Evolutionary conservation across 2,888 invertebrate species (phyloP), one percentile per base, ranked within the genome.

Genomic region (Philaethria dido): DNA sequence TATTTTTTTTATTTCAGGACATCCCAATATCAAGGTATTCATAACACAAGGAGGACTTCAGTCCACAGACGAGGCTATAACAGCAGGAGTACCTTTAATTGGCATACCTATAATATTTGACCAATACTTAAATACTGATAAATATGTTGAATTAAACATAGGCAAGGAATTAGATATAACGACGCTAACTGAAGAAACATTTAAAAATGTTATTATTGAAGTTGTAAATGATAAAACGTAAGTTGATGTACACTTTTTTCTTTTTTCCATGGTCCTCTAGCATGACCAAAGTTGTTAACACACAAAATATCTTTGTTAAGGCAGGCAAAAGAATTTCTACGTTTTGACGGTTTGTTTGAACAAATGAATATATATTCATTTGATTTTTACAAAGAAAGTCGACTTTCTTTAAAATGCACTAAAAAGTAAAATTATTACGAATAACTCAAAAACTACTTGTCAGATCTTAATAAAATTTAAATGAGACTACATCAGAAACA

Each of bases 41-140:
- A 82, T 91, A 33, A 88, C 86, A 1, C 90, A 91, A 82, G 88
- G 85, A 61, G 90, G 89, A 8, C 67, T 87, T 0, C 89, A 88
- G 66, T 90, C 89, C 0, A 79, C 87, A 1, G 87, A 89, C 47
- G 90, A 92, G 75, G 83, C 88, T 0, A 84, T 92, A 13, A 70
- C 72, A 33, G 83, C 83, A 3, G 82, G 81, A 16, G 84, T 88
- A 0, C 88, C 89, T 2, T 66, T 91, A 1, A 72, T 89, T 18
- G 88, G 81, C 4, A 72, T 92, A 29, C 89, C 89, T 1, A 85
- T 89, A 72, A 62, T 85, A 25, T 84, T 78, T 0, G 92, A 93
- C 67, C 90, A 91, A 70, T 83, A 78, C 72, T 79, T 74, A 6
- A 89, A 89, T 69, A 81, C 80, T 0, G 80, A 79, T 68, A 79